phyloP scores from a whole-genome alignment of 2,888 invertebrate species.

The Heliconius charithonia region DNA sequence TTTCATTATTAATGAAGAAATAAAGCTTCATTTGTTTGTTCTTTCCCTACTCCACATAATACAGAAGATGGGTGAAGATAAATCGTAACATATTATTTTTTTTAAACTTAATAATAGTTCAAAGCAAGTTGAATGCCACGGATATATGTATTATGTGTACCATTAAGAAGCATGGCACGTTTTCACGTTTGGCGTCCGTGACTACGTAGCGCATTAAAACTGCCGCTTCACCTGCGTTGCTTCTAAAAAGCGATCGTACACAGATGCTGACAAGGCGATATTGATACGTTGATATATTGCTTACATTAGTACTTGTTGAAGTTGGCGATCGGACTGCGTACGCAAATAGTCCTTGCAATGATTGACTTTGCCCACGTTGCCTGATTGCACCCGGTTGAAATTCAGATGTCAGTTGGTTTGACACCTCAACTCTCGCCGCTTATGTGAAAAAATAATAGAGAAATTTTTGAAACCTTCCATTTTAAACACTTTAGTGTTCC shows the following conservation, averaged over 20 bases:
- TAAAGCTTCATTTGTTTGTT: not conserved
- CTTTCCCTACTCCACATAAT: not conserved
- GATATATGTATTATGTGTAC: slow-evolving; percentile 32
- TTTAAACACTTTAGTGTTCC: no score
- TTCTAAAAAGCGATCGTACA: slow-evolving; percentile 42
- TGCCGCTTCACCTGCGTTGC: slow-evolving; percentile 32
- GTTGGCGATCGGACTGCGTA: slow-evolving; percentile 62
- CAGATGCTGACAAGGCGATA: slow-evolving; percentile 69
- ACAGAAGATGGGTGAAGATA: not conserved
- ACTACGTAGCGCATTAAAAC: slow-evolving; percentile 42
- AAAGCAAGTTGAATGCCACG: slow-evolving; percentile 4
- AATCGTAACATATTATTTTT: not conserved
- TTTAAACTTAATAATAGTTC: not conserved
- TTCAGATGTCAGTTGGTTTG: slow-evolving; percentile 38
- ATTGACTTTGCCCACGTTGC: slow-evolving; percentile 76
- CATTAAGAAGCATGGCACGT: slow-evolving; percentile 49
- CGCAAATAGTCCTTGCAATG: slow-evolving; percentile 73
- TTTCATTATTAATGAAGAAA: not conserved
- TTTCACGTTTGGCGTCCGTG: slow-evolving; percentile 36
- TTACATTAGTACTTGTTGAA: slow-evolving; percentile 70
- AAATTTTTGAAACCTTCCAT: no score
- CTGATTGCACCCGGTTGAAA: slow-evolving; percentile 54
- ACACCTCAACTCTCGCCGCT: slow-evolving; percentile 24
- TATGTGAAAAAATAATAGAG: slow-evolving; percentile 26
- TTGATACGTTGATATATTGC: slow-evolving; percentile 75